Base-by-base conservation (phyloP, 1,140 invertebrate species). In the Listronotus oregonensis region DNA sequence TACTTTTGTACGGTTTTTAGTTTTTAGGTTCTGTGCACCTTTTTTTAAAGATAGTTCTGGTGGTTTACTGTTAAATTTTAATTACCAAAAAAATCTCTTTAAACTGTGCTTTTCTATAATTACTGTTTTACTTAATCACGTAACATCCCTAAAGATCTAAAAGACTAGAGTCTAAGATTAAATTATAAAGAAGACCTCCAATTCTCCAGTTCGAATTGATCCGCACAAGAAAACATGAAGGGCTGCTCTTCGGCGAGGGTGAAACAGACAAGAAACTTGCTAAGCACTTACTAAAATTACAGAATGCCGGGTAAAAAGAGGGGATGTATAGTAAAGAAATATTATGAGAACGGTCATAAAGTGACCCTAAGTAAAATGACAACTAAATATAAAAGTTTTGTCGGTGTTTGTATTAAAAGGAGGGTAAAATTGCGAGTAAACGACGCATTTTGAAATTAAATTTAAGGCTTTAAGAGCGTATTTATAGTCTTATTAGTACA, bases 211-310 rank as follows among this genome's bases (percentile, higher is more conserved):
- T 27, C 31, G 49, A 61, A 61, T 51, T 50, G 58, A 61, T 61
- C 58, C 47, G 17, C 6, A 39, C 47, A 51, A 50, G 47, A 58
- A 58, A 58, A 43, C 31, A 47, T 15, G 42, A n/a, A 49, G 56
- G 44, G 56, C 43, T 47, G 21, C 21, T 18, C 44, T 14, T 37
- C 40, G 5, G 34, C 18, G 32, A 51, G 34, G 58, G 58, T 27
- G 47, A 61, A 47, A 61, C 58, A 51, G 15, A 49, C 58, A 50
- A 61, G 58, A 61, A 61, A 61, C 58, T 61, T 42, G 46, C 17
- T 40, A 42, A 61, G 58, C 58, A 61, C 58, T 61, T 61, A 61
- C 43, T 61, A 51, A 61, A 61, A 61, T 61, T 61, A 61, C 58
- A 61, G 47, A 61, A 61, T 51, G 58, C 47, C 21, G 4, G 46